Evolutionary conservation across 2,888 invertebrate genomes (phyloP).

Genomic region (Drosophila melanosoma): DNA sequence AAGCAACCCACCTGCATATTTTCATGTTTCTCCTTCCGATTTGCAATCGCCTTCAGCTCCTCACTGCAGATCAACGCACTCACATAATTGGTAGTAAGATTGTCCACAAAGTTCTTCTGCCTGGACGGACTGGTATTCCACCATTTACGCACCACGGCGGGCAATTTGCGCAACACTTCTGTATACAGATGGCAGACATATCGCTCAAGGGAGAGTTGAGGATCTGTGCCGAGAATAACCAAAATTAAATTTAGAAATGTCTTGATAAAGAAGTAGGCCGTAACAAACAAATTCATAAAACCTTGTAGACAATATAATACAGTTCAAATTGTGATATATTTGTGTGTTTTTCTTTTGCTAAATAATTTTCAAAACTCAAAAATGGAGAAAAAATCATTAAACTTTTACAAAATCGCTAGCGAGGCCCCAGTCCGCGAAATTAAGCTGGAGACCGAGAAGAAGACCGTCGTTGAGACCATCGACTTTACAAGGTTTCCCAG

Average conservation of each 20-base stretch:
- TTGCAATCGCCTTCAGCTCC: slow-evolving; percentile 87
- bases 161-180: slow-evolving; percentile 88
- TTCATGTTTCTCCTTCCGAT: slow-evolving; percentile 86
- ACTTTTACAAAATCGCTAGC: slow-evolving; percentile 53
- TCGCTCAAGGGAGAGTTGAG: slow-evolving; percentile 77
- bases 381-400: slow-evolving; percentile 59
- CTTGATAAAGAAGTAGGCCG: slow-evolving; percentile 31
- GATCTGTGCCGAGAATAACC: slow-evolving; percentile 52
- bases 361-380: slow-evolving; percentile 11
- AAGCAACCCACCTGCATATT: slow-evolving; percentile 87
- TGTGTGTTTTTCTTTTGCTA: slow-evolving; percentile 15
- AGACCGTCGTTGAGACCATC: slow-evolving; percentile 31
- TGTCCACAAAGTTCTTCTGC: slow-evolving; percentile 89
- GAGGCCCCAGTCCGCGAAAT: slow-evolving; percentile 52
- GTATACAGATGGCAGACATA: slow-evolving; percentile 89
- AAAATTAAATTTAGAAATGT: slow-evolving; percentile 11
- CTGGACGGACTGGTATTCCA: slow-evolving; percentile 89
- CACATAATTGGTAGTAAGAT: slow-evolving; percentile 88
- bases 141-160: slow-evolving; percentile 91
- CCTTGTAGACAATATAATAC: neutral
- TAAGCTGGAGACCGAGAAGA: slow-evolving; percentile 45
- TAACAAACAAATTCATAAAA: neutral
- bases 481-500: slow-evolving; percentile 44
- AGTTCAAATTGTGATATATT: slow-evolving; percentile 10
- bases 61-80: slow-evolving; percentile 88